A percentile compares a stretch with the other conserved stretches of the same genome.
Conservation (phyloP, 1,140 invertebrate species). For the Oryzaephilus surinamensis region DNA sequence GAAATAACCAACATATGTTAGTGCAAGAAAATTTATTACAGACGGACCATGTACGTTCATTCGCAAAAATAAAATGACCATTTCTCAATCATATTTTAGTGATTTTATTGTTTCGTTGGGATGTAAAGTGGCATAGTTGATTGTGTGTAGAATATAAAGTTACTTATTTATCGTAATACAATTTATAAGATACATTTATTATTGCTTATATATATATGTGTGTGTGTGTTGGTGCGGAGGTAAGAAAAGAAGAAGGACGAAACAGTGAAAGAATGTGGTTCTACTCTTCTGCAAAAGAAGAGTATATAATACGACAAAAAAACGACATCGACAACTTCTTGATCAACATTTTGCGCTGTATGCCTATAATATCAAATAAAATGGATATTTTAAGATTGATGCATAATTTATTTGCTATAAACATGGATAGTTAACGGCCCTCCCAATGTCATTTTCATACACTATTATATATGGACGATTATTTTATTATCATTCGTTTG, state of each 20-base stretch:
- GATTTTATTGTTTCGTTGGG: constrained; percentile 37
- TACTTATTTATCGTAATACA: constrained; percentile 36
- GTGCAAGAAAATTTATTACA: constrained; percentile 32
- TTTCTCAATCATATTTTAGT: constrained; percentile 38
- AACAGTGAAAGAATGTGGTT: background rate
- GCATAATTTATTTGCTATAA: constrained; percentile 33
- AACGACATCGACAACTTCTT: constrained; percentile 2
- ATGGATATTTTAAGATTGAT: constrained; percentile 32
- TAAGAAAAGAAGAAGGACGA: constrained; percentile 22
- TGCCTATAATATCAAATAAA: constrained; percentile 19
- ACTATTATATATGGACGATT: too few species aligned
- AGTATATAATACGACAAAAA: too few species aligned
- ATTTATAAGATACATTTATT: constrained; percentile 38
- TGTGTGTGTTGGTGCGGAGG: constrained; percentile 14
- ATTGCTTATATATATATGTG: too few species aligned
- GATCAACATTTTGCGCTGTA: constrained; percentile 16
- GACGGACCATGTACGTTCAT: constrained; percentile 29
- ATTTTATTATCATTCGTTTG: too few species aligned
- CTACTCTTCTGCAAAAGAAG: background rate
- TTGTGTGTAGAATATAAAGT: constrained; percentile 38
- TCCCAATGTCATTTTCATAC: too few species aligned
- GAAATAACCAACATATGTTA: background rate
- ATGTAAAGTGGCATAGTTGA: constrained; percentile 37
- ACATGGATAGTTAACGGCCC: too few species aligned
- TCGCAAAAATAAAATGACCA: constrained; percentile 32